These are phyloP conservation scores for Xanthia togata DNA, from an alignment of 2,888 invertebrate genomes.

Conservation along the genomic window DNA sequence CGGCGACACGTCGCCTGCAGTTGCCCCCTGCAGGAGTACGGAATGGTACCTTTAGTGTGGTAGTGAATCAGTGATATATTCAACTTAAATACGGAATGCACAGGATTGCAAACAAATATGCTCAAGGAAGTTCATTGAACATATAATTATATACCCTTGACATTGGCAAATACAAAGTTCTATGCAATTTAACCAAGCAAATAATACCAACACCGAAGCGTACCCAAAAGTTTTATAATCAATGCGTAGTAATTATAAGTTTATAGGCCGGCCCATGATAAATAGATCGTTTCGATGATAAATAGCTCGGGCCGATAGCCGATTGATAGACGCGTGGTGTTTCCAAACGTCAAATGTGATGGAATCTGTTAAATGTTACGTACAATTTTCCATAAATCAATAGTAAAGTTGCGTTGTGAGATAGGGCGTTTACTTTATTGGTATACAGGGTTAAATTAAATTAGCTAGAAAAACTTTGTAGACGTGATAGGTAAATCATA, in stretches of 20 bases:
- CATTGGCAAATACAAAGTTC: neutral
- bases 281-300: slow-evolving; percentile 61
- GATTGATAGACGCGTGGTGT: slow-evolving; percentile 38
- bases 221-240: slow-evolving; percentile 62
- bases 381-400: slow-evolving; percentile 42
- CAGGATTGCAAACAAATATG: too few relatives aligned
- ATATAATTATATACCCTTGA: neutral
- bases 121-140: neutral
- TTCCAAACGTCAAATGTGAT: slow-evolving; percentile 49
- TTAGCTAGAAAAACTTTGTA: too few relatives aligned
- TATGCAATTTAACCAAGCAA: slow-evolving; percentile 10
- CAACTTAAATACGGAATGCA: neutral
- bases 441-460: too few relatives aligned
- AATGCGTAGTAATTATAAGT: slow-evolving; percentile 62
- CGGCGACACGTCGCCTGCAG: too few relatives aligned
- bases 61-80: neutral
- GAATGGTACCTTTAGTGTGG: neutral
- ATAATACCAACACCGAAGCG: slow-evolving; percentile 33
- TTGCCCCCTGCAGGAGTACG: too few relatives aligned
- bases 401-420: slow-evolving; percentile 23
- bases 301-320: slow-evolving; percentile 44
- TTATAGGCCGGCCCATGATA: slow-evolving; percentile 47
- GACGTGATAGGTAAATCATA: too few relatives aligned
- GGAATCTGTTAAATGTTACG: slow-evolving; percentile 56
- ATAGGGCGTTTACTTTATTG: neutral